phyloP scores from a whole-genome alignment of 2,797 vertebrate species.

The Nannoperca obscura region DNA sequence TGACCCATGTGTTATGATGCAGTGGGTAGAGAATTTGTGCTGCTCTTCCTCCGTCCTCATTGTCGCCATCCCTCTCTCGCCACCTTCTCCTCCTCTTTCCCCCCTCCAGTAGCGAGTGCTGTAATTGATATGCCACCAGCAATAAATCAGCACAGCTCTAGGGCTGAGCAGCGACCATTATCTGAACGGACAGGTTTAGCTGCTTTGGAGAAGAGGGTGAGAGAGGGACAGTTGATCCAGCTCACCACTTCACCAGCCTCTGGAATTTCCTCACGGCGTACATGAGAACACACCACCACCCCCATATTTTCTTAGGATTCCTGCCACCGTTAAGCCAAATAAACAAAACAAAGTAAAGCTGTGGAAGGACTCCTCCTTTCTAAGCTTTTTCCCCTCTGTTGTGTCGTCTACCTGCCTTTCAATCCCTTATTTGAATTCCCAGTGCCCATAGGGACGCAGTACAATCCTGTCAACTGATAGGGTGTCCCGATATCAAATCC shows the following conservation, averaged over 20 bases:
- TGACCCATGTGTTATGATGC: slow-evolving; percentile 65
- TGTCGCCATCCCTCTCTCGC: slow-evolving; percentile 51
- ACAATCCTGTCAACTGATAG: slow-evolving; percentile 60
- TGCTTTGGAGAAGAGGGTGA: slow-evolving; percentile 70
- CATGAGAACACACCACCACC: neutral
- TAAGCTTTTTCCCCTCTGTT: slow-evolving; percentile 11
- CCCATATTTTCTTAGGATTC: neutral
- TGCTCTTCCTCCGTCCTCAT: slow-evolving; percentile 48
- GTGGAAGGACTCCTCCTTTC: neutral
- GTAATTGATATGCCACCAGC: slow-evolving; percentile 89
- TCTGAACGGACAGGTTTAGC: slow-evolving; percentile 84
- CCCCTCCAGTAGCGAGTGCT: slow-evolving; percentile 73
- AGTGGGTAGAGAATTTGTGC: slow-evolving; percentile 49
- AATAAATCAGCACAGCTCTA: slow-evolving; percentile 85
- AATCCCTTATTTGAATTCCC: slow-evolving; percentile 40
- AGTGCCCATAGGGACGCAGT: slow-evolving; percentile 40
- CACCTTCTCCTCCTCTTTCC: slow-evolving; percentile 60
- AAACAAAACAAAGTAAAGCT: slow-evolving; percentile 32
- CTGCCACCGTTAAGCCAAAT: slow-evolving; percentile 32
- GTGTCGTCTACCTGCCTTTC: slow-evolving; percentile 6
- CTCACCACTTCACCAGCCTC: slow-evolving; percentile 34
- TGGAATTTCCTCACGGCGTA: neutral
- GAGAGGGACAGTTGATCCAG: slow-evolving; percentile 61
- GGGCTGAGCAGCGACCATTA: slow-evolving; percentile 78
- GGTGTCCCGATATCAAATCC: slow-evolving; percentile 70